Evolutionary conservation across 2,797 vertebrate species (phyloP).

Genomic region (Hemibagrus guttatus): DNA sequence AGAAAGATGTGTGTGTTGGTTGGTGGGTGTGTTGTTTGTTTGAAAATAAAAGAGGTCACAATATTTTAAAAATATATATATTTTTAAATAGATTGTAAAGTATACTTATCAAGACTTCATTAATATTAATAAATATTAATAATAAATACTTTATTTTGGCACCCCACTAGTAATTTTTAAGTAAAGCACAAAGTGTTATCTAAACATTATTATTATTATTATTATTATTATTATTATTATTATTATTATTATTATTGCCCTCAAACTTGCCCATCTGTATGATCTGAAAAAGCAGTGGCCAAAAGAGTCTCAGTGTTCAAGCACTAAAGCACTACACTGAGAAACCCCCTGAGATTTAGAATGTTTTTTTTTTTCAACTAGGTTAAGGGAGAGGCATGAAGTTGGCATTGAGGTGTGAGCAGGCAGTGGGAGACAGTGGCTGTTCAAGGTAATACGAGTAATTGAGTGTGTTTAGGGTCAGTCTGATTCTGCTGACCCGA

Average conservation of each 20-base stretch:
- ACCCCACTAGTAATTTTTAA: neutral
- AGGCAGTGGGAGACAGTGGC: neutral
- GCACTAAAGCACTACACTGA: conserved; percentile 1
- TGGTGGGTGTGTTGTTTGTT: neutral
- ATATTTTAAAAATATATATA: neutral
- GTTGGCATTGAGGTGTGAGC: neutral
- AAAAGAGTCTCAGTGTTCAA: conserved; percentile 5
- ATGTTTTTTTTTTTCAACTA: neutral
- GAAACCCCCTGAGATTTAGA: neutral
- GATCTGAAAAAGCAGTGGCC: neutral
- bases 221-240: neutral
- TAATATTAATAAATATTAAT: no score
- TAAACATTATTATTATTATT: neutral
- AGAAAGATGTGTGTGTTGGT: neutral
- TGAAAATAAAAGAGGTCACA: neutral
- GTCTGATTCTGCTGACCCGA: conserved; percentile 61
- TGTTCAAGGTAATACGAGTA: conserved; percentile 55
- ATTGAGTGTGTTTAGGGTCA: conserved; percentile 69
- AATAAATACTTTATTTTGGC: neutral
- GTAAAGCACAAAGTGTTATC: neutral
- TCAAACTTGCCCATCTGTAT: neutral
- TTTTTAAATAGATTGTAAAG: neutral
- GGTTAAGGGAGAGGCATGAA: neutral
- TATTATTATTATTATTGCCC: neutral
- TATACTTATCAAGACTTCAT: neutral